Evolutionary conservation across 2,113 vertebrate genomes (phyloP), one percentile per base, ranked within the genome.

Genomic region (Boulengeromyrus knoepffleri): DNA sequence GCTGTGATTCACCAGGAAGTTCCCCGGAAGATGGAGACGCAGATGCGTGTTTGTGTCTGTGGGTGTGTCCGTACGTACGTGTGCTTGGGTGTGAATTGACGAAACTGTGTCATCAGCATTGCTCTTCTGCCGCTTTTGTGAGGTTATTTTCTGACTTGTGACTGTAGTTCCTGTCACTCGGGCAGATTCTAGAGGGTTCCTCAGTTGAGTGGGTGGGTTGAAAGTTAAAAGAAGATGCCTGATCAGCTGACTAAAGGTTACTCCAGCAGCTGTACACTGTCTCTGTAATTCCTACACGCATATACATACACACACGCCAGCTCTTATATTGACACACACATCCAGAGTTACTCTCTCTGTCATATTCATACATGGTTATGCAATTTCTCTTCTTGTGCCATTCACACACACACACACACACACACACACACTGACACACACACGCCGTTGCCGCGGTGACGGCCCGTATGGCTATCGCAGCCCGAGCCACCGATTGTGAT

Each of bases 301-400:
- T 45, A 24, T 36, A 53, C 74, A 89, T 4, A 86, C 9, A 89
- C n/a, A 88, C 49, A 89, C 2, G 70, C 0, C 49, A 15, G 66
- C 50, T 77, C 90, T 77, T 85, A 88, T 86, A 90, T 50, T 88
- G 27, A 84, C 70, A 90, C 74, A 88, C 66, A 58, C 86, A 56
- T 45, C 17, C 13, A 56, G 36, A 90, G 21, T 85, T 10, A 74
- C 36, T 50, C 52, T 8, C 12, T 31, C 24, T 49, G 58, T 66
- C n/a, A 70, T 19, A 46, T n/a, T 53, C 46, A 13, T 45, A 42
- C 17, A 39, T 80, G 31, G 13, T 80, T 80, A 80, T 80, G 83
- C 83, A n/a, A 21, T 46, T n/a, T 85, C 19, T 46, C 3, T 24
- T 42, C 21, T 39, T 85, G 6, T 47, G 3, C 42, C 83, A n/a